Evolutionary conservation across 2,113 vertebrate species (phyloP).

Genomic region (Neolamprologus brichardi): DNA sequence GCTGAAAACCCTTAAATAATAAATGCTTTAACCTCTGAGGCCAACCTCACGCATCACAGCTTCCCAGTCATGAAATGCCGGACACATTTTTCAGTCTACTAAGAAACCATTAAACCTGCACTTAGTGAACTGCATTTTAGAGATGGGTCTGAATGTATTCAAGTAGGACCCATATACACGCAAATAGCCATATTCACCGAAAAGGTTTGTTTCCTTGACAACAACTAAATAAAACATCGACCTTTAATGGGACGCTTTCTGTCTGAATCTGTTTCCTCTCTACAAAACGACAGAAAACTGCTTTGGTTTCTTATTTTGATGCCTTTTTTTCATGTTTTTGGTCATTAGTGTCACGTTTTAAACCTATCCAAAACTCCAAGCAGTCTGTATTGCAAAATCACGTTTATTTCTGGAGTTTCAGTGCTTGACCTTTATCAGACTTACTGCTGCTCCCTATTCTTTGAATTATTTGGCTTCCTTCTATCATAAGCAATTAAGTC

Average conservation of each 20-base stretch:
- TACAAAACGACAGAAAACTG: not conserved
- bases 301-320: not conserved
- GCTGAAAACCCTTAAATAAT: not conserved
- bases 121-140: not conserved
- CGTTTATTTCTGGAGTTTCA: not conserved
- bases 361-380: not conserved
- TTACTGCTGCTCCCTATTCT: not conserved
- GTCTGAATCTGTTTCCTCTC: not conserved
- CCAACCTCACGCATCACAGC: not conserved
- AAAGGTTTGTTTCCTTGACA: constrained; percentile 19
- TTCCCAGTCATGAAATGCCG: not conserved
- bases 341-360: not conserved
- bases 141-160: not conserved
- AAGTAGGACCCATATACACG: not conserved
- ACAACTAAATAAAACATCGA: constrained; percentile 48
- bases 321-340: not conserved
- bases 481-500: not conserved
- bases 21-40: not conserved
- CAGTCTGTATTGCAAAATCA: not conserved
- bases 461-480: not conserved
- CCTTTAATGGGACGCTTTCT: not conserved
- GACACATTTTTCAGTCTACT: not conserved
- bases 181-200: constrained; percentile 6
- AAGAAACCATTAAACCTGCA: constrained; percentile 6
- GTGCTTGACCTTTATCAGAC: not conserved